Evolutionary conservation across 92 coral and sea anemone genomes (phyloP), one percentile per base, ranked within the genome.

Genomic region (Micromussa lordhowensis): DNA sequence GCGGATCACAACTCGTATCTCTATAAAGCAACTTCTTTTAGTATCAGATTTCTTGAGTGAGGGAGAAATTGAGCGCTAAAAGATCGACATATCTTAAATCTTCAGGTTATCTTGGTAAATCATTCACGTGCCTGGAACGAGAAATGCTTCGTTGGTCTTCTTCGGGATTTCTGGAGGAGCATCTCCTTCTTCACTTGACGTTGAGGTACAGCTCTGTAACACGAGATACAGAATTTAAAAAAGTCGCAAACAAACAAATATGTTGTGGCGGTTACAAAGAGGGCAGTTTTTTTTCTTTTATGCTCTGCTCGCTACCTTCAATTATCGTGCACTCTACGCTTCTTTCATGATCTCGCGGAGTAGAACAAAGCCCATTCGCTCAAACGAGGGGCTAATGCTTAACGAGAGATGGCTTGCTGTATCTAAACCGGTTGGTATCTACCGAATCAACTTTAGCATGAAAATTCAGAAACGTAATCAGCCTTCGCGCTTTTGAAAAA

Each of bases 111-210:
- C 18, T 1, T 40, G 17, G 17, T 35, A 5, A 34, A 22, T 28
- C 64, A 6, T 8, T 81, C 9, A 36, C 92, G 13, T 92, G 93
- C 97, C 95, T 85, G 92, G 88, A 2, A 73, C 82, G 29, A 77
- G 59, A 75, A 87, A 94, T 1, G 94, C 91, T 26, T 89, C 91
- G 32, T 77, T 79, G 1, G 95, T 94, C 84, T 94, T 94, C 11
- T 48, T 59, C 0, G 97, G 97, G 6, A 94, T 83, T 5, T 91
- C 87, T 5, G 95, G 88, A 36, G 95, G 97, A 14, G 70, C 75
- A 8, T 90, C 90, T 13, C 85, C 94, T 24, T 79, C 95, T 24
- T 94, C 92, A 86, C 95, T 94, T 5, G 95, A 94, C 30, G 85
- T 61, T 3, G 97, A 92, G 18, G 82, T 63, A 30, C 26, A 16